phyloP scores from a whole-genome alignment of 2,797 vertebrate genomes.

The Rachycentron canadum region DNA sequence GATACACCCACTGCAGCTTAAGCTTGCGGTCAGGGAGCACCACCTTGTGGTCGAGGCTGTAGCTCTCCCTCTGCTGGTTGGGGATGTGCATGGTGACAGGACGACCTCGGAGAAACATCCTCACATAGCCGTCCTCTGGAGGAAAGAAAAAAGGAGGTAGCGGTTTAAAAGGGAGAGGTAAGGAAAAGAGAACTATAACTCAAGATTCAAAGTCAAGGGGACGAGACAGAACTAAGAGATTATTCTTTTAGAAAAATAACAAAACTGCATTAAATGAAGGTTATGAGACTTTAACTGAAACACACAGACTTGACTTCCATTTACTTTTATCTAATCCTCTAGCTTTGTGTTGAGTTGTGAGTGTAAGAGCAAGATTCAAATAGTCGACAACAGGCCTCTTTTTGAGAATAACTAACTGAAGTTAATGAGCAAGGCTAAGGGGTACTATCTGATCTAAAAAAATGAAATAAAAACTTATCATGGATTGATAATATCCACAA shows the following conservation, averaged over 20 bases:
- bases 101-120: slow-evolving; percentile 93
- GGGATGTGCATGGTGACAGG: slow-evolving; percentile 92
- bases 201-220: background rate
- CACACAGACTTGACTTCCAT: background rate
- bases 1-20: slow-evolving; percentile 97
- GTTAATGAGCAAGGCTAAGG: too few species aligned
- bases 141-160: too few species aligned
- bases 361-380: background rate
- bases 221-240: background rate
- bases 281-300: background rate
- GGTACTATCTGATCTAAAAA: background rate
- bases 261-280: background rate
- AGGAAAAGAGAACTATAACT: background rate
- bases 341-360: background rate
- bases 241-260: slow-evolving; percentile 1
- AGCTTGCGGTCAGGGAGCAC: slow-evolving; percentile 87
- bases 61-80: slow-evolving; percentile 83
- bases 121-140: slow-evolving; percentile 91
- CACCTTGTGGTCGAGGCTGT: slow-evolving; percentile 88
- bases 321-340: background rate
- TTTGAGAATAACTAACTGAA: background rate
- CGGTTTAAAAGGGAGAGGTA: background rate
- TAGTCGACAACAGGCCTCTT: background rate
- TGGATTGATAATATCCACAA: background rate
- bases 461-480: background rate